A percentile compares a stretch with the other conserved stretches of the same genome.
Conservation (phyloP, 2,888 invertebrate species). For the Drosophila bunnanda region DNA sequence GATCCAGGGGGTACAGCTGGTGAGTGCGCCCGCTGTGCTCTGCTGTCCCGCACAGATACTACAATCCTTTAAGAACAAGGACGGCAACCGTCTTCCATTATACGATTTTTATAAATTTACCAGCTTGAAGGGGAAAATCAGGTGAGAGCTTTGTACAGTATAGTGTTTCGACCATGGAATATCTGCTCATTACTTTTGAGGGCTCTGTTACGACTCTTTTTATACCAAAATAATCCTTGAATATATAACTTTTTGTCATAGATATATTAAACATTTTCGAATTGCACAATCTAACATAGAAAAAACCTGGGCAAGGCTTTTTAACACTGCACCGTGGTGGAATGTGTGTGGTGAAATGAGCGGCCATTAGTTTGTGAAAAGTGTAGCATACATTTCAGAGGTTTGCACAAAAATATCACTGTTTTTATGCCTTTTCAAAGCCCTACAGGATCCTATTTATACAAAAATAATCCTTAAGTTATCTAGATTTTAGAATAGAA, state of each 20-base stretch:
- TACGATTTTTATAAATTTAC: not conserved
- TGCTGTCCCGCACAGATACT: slow-evolving; percentile 18
- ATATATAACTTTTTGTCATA: not conserved
- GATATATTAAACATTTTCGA: not conserved
- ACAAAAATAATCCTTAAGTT: not conserved
- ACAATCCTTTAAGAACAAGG: slow-evolving; percentile 43
- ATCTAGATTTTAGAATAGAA: not conserved
- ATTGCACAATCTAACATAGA: no score
- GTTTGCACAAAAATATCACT: no score
- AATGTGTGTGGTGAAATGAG: no score
- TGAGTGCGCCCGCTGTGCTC: slow-evolving; percentile 30
- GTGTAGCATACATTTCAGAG: no score
- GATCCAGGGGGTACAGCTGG: no score
- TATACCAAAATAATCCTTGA: not conserved
- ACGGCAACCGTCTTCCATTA: not conserved
- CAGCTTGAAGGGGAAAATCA: slow-evolving; percentile 2
- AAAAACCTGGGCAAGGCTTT: not conserved
- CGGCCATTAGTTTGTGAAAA: no score
- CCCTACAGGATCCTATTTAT: not conserved
- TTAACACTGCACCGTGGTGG: no score
- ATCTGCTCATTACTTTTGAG: not conserved
- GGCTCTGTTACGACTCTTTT: not conserved
- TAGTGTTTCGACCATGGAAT: not conserved
- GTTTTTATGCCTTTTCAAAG: not conserved
- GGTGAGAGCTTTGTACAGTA: not conserved